These are phyloP conservation scores for Linepithema humile DNA, from an alignment of 1,140 invertebrate species.

Conservation along the genomic window DNA sequence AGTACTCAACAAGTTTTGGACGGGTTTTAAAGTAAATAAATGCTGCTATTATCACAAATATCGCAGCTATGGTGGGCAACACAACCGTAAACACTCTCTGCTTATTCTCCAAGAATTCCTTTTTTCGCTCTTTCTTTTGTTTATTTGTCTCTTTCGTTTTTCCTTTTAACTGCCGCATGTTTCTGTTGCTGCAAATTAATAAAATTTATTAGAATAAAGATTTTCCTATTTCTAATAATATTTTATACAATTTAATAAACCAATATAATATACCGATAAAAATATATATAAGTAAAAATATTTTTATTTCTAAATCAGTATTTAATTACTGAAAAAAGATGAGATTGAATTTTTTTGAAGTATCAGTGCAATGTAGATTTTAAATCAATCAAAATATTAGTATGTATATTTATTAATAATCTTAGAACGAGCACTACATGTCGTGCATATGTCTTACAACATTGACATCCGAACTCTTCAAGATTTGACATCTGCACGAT, in stretches of 20 bases:
- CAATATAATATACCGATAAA: background rate
- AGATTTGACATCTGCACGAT: background rate
- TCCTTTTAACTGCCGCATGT: slow-evolving; percentile 92
- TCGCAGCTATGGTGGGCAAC: slow-evolving; percentile 88
- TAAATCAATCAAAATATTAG: background rate
- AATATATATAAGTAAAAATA: background rate
- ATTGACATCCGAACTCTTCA: background rate
- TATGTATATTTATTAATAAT: background rate
- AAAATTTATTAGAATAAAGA: background rate
- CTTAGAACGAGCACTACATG: background rate
- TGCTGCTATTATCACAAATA: slow-evolving; percentile 89
- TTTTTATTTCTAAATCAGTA: background rate
- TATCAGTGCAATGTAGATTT: background rate
- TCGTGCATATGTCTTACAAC: slow-evolving; percentile 57
- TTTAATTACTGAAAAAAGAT: background rate
- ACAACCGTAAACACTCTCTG: slow-evolving; percentile 91
- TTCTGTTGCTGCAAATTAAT: slow-evolving; percentile 54
- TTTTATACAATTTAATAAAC: background rate
- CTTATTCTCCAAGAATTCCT: slow-evolving; percentile 91
- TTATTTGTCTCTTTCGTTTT: slow-evolving; percentile 93
- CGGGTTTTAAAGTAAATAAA: slow-evolving; percentile 92
- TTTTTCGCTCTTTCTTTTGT: slow-evolving; percentile 92
- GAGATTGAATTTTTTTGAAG: background rate
- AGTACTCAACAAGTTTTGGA: slow-evolving; percentile 84
- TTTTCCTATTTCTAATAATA: background rate